These are phyloP conservation scores for Hassar affinis DNA, from an alignment of 2,113 vertebrate species.

Conservation along the genomic window DNA sequence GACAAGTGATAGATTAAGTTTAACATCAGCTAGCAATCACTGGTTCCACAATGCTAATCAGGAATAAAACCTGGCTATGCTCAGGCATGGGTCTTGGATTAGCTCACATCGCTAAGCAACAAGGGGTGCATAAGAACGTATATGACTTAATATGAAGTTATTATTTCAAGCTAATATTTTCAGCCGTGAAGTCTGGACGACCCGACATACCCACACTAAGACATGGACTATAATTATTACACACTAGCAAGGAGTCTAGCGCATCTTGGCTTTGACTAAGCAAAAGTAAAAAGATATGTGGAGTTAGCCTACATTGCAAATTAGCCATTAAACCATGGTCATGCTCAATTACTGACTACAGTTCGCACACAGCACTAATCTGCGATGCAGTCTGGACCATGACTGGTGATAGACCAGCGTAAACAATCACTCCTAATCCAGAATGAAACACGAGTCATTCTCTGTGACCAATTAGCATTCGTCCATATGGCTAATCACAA, in stretches of 20 bases:
- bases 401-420: neutral
- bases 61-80: neutral
- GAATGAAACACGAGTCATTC: neutral
- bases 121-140: neutral
- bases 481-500: slow-evolving; percentile 4
- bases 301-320: neutral
- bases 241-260: neutral
- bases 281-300: neutral
- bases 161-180: neutral
- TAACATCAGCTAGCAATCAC: neutral
- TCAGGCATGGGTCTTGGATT: neutral
- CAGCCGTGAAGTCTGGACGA: neutral
- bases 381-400: neutral
- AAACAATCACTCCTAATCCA: slow-evolving; percentile 8
- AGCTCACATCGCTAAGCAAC: neutral
- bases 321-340: slow-evolving; percentile 12
- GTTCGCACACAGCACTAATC: neutral
- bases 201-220: too few relatives aligned
- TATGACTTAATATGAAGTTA: neutral
- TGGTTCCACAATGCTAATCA: neutral
- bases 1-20: neutral
- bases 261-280: neutral
- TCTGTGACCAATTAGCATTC: neutral
- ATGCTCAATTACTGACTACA: neutral
- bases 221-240: neutral